Percentiles rank a stretch among this genome's conserved stretches.
These are phyloP conservation scores for Drosophila rubida DNA, from an alignment of 2,888 invertebrate species.

Conservation along the genomic window DNA sequence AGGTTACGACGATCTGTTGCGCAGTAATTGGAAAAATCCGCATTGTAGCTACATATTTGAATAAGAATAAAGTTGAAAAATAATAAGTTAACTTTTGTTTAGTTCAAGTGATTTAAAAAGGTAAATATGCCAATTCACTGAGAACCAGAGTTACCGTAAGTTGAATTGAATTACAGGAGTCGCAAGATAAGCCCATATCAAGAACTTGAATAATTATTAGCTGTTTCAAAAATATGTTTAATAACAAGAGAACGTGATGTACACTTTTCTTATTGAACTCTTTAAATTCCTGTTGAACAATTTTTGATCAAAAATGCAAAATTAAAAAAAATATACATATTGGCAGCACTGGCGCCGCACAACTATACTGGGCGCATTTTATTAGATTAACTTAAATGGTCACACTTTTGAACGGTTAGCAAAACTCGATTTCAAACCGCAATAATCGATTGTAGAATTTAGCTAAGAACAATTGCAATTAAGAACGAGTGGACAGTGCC, in stretches of 20 bases:
- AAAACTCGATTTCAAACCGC: conserved; percentile 15
- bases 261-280: no score
- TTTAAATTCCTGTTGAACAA: no score
- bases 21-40: conserved; percentile 13
- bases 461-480: conserved; percentile 24
- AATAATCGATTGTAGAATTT: conserved; percentile 30
- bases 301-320: no score
- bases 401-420: not conserved
- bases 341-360: not conserved
- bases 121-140: no score
- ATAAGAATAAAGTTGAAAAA: conserved; percentile 50
- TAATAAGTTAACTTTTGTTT: not conserved
- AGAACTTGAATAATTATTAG: no score
- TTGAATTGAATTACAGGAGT: not conserved
- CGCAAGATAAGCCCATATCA: no score
- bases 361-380: not conserved
- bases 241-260: no score
- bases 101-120: not conserved
- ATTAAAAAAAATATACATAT: not conserved
- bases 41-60: conserved; percentile 1
- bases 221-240: no score
- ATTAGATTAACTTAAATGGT: not conserved
- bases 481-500: conserved; percentile 36
- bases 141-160: no score
- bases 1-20: conserved; percentile 38